Evolutionary conservation across 2,113 vertebrate genomes (phyloP).

Genomic region (Nerophis lumbriciformis): DNA sequence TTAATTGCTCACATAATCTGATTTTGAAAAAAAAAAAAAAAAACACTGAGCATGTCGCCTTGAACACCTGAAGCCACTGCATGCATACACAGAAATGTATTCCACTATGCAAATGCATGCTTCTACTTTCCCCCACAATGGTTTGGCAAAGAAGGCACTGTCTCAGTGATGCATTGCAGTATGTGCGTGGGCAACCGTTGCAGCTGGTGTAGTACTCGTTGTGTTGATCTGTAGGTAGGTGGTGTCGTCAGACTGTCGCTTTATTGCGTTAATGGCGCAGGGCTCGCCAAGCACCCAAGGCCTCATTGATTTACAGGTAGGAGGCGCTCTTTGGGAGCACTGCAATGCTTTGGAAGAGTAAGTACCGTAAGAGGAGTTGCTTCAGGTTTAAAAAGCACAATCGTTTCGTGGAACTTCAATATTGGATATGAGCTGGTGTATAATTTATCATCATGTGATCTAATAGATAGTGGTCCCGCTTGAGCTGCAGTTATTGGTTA

Average conservation of each 20-base stretch:
- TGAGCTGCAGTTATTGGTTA: no score
- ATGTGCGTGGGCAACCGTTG: conserved; percentile 23
- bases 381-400: conserved; percentile 39
- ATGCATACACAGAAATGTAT: neutral
- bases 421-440: neutral
- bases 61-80: no score
- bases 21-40: neutral
- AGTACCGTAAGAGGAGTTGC: conserved; percentile 36
- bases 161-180: conserved; percentile 30
- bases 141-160: conserved; percentile 11
- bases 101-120: conserved; percentile 23
- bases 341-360: conserved; percentile 46
- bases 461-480: no score
- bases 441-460: no score
- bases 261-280: conserved; percentile 53
- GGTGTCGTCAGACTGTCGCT: conserved; percentile 47
- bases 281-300: conserved; percentile 49
- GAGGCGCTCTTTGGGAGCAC: conserved; percentile 44
- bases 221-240: conserved; percentile 49
- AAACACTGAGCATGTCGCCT: neutral
- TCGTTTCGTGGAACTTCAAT: neutral
- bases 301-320: conserved; percentile 54
- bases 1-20: conserved; percentile 12
- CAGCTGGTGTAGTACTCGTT: conserved; percentile 19
- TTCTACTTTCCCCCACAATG: conserved; percentile 24